Conservation (phyloP, 1,140 invertebrate species). For the Megalonaias nervosa region DNA sequence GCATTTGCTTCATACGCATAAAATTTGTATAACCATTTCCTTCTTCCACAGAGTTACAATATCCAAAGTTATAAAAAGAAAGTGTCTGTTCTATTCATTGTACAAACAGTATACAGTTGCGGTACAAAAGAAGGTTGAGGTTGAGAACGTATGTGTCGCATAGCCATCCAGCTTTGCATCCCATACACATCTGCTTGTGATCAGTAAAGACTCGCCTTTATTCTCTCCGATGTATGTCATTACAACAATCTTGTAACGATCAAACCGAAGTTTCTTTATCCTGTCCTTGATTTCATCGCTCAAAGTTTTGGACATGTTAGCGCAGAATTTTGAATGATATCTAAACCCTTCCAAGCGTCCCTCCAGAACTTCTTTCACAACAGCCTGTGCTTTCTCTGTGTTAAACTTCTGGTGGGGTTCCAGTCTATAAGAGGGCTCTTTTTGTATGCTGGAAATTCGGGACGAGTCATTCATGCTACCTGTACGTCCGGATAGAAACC, state of each 20-base stretch:
- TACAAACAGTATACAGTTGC: constrained; percentile 67
- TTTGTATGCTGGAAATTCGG: neutral
- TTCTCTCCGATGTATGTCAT: constrained; percentile 58
- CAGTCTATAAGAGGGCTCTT: constrained; percentile 73
- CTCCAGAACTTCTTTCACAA: constrained; percentile 42
- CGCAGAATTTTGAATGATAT: constrained; percentile 39
- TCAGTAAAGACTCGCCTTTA: constrained; percentile 51
- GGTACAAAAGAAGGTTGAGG: constrained; percentile 58
- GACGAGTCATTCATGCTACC: no score
- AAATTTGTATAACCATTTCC: no score
- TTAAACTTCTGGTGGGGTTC: constrained; percentile 48
- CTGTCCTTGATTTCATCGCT: constrained; percentile 61
- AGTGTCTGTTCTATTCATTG: constrained; percentile 47
- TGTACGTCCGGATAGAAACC: no score
- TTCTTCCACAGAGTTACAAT: no score
- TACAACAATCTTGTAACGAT: constrained; percentile 65
- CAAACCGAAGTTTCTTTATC: constrained; percentile 53
- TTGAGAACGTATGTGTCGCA: constrained; percentile 60
- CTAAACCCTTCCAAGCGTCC: constrained; percentile 30
- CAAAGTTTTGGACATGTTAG: constrained; percentile 48
- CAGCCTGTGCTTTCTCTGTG: constrained; percentile 18
- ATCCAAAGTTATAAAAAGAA: no score
- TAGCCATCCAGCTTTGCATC: constrained; percentile 58
- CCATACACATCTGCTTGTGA: constrained; percentile 62
- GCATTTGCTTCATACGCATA: no score